phyloP scores from a whole-genome alignment of 2,888 invertebrate genomes.

The Parelbella ahira region DNA sequence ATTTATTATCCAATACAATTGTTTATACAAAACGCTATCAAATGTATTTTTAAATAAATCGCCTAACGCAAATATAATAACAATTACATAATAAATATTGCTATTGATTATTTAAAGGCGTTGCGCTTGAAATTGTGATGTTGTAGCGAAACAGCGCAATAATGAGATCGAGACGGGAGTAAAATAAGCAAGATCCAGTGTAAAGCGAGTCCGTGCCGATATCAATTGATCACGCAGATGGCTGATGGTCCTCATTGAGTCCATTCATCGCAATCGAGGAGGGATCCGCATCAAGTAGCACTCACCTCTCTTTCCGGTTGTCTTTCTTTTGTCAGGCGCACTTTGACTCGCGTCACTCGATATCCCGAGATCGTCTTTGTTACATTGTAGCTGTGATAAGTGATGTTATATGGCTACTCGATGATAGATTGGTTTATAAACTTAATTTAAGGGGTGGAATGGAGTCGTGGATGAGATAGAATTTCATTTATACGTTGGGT shows the following conservation, averaged over 20 bases:
- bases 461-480: not conserved
- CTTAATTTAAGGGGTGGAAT: constrained; percentile 14
- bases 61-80: too few relatives aligned
- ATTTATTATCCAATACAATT: too few relatives aligned
- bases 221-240: constrained; percentile 75
- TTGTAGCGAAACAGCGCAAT: constrained; percentile 18
- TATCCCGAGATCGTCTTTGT: constrained; percentile 64
- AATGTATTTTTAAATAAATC: constrained; percentile 9
- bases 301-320: constrained; percentile 73
- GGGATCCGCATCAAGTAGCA: constrained; percentile 56
- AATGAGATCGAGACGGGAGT: constrained; percentile 32
- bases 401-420: constrained; percentile 36
- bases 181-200: constrained; percentile 48
- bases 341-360: constrained; percentile 61
- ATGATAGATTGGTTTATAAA: constrained; percentile 21
- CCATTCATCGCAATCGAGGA: constrained; percentile 61
- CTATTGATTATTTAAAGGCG: constrained; percentile 22
- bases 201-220: constrained; percentile 51
- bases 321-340: constrained; percentile 69
- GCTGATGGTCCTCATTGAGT: constrained; percentile 47
- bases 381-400: constrained; percentile 66
- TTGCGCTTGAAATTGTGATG: constrained; percentile 8
- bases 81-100: constrained; percentile 17
- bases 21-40: too few relatives aligned
- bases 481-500: not conserved